phyloP scores from a whole-genome alignment of 2,797 vertebrate species.

The Macrochelys suwanniensis region DNA sequence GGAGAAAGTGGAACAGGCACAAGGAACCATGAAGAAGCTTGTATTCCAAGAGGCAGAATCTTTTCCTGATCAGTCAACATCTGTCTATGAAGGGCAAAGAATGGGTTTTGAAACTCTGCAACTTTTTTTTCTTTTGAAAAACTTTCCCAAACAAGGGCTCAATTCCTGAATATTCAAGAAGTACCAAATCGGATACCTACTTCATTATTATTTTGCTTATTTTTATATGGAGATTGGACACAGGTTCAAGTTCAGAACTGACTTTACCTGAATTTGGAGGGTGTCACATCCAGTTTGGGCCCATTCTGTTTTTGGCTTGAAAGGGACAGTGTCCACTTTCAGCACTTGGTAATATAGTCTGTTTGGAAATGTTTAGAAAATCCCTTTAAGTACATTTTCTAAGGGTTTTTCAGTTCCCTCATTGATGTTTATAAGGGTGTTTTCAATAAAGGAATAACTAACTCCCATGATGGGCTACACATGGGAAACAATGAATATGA shows the following conservation, averaged over 20 bases:
- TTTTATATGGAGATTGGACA: background rate
- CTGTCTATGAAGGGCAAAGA: background rate
- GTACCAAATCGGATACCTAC: background rate
- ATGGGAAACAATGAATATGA: background rate
- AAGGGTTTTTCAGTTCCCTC: no score
- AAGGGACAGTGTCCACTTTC: constrained; percentile 27
- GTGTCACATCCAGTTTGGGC: constrained; percentile 31
- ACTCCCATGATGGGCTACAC: background rate
- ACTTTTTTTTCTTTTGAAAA: background rate
- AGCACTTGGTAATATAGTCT: background rate
- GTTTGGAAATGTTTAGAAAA: background rate
- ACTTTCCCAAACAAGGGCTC: background rate
- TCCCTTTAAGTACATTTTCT: constrained; percentile 20
- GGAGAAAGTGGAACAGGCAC: background rate
- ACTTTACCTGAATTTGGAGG: constrained; percentile 7
- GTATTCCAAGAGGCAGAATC: rapidly evolving
- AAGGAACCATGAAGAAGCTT: background rate
- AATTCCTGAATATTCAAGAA: background rate
- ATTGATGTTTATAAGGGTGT: background rate
- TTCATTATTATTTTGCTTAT: background rate
- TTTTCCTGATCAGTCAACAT: background rate
- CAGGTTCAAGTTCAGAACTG: constrained; percentile 10
- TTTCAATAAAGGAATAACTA: background rate
- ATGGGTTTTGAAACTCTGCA: background rate
- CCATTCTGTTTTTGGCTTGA: background rate